Evolutionary conservation across 30 jellyfish, hydroid and myxozoan species (phyloP), one percentile per base, ranked within the genome.

Genomic region (Aurelia aurita): DNA sequence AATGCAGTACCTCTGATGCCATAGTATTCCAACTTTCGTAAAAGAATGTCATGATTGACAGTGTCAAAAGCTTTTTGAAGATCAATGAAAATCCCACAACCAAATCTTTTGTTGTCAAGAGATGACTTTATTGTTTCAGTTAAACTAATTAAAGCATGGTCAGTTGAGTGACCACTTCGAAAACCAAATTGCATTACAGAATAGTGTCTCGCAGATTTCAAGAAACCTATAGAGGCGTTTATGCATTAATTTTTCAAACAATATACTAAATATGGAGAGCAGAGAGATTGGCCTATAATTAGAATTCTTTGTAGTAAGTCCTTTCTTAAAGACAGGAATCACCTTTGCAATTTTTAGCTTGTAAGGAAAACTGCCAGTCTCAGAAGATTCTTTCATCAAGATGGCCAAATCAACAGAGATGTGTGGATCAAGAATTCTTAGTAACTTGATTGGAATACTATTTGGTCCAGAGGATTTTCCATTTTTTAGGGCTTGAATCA

Each of bases 61-160:
- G n/a, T n/a, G n/a, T n/a, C n/a, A n/a, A n/a, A n/a, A n/a, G n/a
- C n/a, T n/a, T n/a, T n/a, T n/a, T n/a, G n/a, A n/a, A n/a, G n/a
- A n/a, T n/a, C n/a, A n/a, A n/a, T 55, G 28, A 66, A 45, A 49
- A 81, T 51, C 68, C 77, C 77, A 80, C 83, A 80, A 10, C 83
- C 83, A 80, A 62, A 63, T 44, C 83, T 80, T 11, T 66, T 66
- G 6, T 81, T 81, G 19, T 67, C n/a, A n/a, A n/a, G n/a, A n/a
- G n/a, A n/a, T n/a, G n/a, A n/a, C n/a, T n/a, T n/a, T n/a, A n/a
- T n/a, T n/a, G n/a, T n/a, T n/a, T n/a, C n/a, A n/a, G n/a, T n/a
- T n/a, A n/a, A n/a, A n/a, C n/a, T n/a, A n/a, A 67, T 85, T 47
- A 81, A 85, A 66, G 91, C 91, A 81, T 81, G 85, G 77, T 81